Base-by-base conservation (phyloP, 2,797 vertebrate genomes). In the Etheostoma nigrum region DNA sequence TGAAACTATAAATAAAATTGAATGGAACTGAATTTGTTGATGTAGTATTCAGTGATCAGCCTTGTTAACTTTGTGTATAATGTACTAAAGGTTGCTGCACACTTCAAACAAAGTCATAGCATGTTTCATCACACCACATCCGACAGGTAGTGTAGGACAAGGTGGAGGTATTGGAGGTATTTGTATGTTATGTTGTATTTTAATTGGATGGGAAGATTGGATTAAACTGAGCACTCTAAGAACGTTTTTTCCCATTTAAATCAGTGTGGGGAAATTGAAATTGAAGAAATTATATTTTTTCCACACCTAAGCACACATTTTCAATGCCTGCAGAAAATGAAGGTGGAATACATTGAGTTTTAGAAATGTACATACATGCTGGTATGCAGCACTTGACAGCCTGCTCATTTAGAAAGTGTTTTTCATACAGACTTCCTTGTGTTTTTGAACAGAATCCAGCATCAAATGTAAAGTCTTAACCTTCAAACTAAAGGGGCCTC, bases 61-160 rank as follows among this genome's bases (percentile, higher is more conserved):
- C 14, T 12, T n/a, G 15, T 62, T 52, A 45, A 53, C 25, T 53
- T 61, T 59, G 12, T 40, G 11, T 45, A 15, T 8, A 58, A 51
- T 23, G 19, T 3, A 16, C 18, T 52, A 55, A 55, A 51, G 42
- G n/a, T 79, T 64, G 58, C 76, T 12, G 36, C 58, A 68, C 49
- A 47, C 48, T 67, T 79, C 58, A 72, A 61, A 72, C 52, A 40
- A 45, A 64, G 60, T 68, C 23, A 68, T 30, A 5, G 45, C 49
- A 64, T 60, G 30, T 72, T 49, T 64, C 67, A 55, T 76, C 73
- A 79, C 53, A 72, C 72, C 6, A 64, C 76, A 67, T 72, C 67
- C 76, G 48, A 57, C 53, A 71, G 33, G 21, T 27, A 6, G 36
- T 47, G 44, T 6, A 67, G 57, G 54, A 60, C 15, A 21, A 55